Base-by-base conservation (phyloP, 2,113 vertebrate genomes). In the Jacana jacana region DNA sequence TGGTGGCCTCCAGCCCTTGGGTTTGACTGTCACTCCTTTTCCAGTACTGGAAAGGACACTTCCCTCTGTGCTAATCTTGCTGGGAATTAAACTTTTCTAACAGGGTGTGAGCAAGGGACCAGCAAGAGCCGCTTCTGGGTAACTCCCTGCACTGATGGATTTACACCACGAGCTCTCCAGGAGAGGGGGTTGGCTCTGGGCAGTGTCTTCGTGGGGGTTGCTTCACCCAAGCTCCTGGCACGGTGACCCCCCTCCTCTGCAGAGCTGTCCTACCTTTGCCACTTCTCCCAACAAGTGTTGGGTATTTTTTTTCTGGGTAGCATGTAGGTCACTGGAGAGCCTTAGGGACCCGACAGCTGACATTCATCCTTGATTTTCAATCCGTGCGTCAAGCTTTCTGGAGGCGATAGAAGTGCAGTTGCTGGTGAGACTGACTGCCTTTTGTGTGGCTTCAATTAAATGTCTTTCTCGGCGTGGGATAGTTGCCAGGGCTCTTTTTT, bases 241-340 rank as follows among this genome's bases (percentile, higher is more conserved):
- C 0, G 1, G 31, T n/a, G 76, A 24, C 4, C 0, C 24, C 55
- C 3, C 16, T 19, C 2, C 39, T 78, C 19, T 72, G 33, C 68
- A 1, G 2, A 60, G 30, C 75, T 0, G 0, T 65, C 57, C 79
- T 68, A 33, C 58, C 63, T 63, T 63, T 63, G 48, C 64, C 88
- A 20, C 90, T 81, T 42, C 66, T 85, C 31, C 83, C 40, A 75
- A 0, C 58, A 66, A 91, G 55, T 10, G 35, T 51, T 63, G 85
- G 23, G n/a, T 73, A n/a, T 3, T 18, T 83, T 52, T 75, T 57
- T 31, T 3, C 57, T 88, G 1, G 5, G 80, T 64, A 77, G 75
- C 91, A 95, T 91, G 70, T 94, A 92, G 94, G 93, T 96, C 88
- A 86, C 33, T 48, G 84, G 81, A 88, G 91, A 92, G 95, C 95